Base-by-base conservation (phyloP, 2,797 vertebrate genomes). In the Novumbra hubbsi region DNA sequence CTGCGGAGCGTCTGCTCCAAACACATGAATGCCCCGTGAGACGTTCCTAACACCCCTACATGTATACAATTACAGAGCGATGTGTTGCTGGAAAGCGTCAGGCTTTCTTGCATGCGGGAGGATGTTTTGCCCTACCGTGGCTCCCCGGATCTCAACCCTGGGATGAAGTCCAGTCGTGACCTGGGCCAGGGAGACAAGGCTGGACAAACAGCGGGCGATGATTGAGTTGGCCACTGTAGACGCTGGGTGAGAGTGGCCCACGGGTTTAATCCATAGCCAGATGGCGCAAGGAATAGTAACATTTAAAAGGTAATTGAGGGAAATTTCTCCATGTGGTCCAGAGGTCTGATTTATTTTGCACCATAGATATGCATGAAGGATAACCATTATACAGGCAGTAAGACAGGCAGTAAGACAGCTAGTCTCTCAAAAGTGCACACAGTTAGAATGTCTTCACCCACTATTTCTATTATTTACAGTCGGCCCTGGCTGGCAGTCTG, bases 401-500 rank as follows among this genome's bases (percentile, higher is more conserved):
- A 71, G 16, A 57, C 50, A 50, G 11, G 8, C 65, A n/a, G 16
- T 38, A 38, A 38, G 34, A 32, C 64, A 19, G 17, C 21, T n/a
- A 12, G 14, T n/a, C 60, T 12, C 60, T 4, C 27, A 17, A 5
- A 32, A 27, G 28, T 1, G 16, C 6, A 32, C 62, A 64, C 62
- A 19, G 21, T 27, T 28, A 28, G 4, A 5, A 5, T 64, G 68
- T n/a, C 64, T 41, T 57, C 27, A 66, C 24, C 64, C 17, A 75
- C 30, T 55, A 64, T 72, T 55, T 21, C 21, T 60, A 60, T 60
- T 60, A 60, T 14, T 60, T 60, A 60, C 11, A 60, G 55, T 24
- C 6, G 55, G 21, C 14, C 21, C 55, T 60, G 55, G 55, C 55
- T 60, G 55, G 55, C 19, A 1, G n/a, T 34, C 48, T 55, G 9